These are phyloP conservation scores for Agapornis roseicollis DNA, from an alignment of 2,113 vertebrate genomes.

Conservation along the genomic window DNA sequence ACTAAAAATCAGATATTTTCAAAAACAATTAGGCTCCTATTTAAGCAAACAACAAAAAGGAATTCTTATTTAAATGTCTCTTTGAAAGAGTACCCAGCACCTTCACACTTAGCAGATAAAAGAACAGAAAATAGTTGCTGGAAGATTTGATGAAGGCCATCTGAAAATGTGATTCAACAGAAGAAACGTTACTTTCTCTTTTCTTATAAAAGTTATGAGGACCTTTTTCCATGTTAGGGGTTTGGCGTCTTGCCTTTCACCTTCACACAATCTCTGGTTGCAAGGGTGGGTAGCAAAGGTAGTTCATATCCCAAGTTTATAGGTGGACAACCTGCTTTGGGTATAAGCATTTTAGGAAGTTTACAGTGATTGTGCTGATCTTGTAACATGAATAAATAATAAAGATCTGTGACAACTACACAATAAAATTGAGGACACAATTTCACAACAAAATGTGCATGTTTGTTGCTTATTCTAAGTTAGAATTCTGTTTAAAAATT, in stretches of 20 bases:
- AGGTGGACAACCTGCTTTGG: not conserved
- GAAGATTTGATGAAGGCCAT: not conserved
- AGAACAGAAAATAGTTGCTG: not conserved
- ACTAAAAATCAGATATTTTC: not conserved
- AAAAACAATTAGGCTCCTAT: not conserved
- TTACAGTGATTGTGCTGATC: not conserved
- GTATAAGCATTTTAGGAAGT: not conserved
- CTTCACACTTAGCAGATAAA: not conserved
- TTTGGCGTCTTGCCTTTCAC: not conserved
- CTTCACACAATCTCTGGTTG: not conserved
- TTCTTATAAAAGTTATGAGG: not conserved
- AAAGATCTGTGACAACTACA: not conserved
- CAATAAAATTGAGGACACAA: not conserved
- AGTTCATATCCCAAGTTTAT: not conserved
- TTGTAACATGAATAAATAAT: not conserved
- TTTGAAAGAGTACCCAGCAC: not conserved
- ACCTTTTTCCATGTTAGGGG: not conserved
- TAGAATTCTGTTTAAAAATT: slow-evolving; percentile 24
- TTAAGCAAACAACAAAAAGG: not conserved
- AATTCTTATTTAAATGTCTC: not conserved
- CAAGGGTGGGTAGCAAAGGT: not conserved
- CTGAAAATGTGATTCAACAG: not conserved
- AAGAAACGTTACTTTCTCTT: not conserved
- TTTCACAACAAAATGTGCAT: not conserved
- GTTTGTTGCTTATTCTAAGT: not conserved